phyloP scores from a whole-genome alignment of 2,888 invertebrate genomes.

The Nomada ferruginata region DNA sequence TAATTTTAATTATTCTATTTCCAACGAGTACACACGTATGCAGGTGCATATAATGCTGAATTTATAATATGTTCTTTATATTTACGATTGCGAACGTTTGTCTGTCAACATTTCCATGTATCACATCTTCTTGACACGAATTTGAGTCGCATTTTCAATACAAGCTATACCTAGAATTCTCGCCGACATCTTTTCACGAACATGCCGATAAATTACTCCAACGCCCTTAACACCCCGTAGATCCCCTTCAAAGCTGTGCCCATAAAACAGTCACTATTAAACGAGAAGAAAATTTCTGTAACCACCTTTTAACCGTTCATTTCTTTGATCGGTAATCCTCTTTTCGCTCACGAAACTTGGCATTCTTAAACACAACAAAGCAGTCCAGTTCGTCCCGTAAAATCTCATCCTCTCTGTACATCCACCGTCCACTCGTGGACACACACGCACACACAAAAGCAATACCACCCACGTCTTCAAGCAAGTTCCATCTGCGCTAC shows the following conservation, averaged over 20 bases:
- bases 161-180: neutral
- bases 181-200: neutral
- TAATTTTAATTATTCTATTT: no score
- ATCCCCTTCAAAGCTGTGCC: neutral
- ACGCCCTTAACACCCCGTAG: no score
- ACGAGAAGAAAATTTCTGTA: neutral
- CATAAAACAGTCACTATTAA: neutral
- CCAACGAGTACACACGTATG: no score
- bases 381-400: neutral
- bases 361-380: neutral
- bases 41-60: no score
- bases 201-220: no score
- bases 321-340: neutral
- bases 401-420: neutral
- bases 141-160: constrained; percentile 10
- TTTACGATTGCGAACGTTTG: no score
- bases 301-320: neutral
- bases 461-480: neutral
- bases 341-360: neutral
- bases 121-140: neutral
- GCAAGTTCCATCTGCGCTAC: neutral
- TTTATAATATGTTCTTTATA: no score
- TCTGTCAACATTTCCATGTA: no score
- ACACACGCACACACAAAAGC: neutral
- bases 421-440: neutral